Evolutionary conservation across 2,888 invertebrate genomes (phyloP).

Genomic region (Hydraecia micacea): DNA sequence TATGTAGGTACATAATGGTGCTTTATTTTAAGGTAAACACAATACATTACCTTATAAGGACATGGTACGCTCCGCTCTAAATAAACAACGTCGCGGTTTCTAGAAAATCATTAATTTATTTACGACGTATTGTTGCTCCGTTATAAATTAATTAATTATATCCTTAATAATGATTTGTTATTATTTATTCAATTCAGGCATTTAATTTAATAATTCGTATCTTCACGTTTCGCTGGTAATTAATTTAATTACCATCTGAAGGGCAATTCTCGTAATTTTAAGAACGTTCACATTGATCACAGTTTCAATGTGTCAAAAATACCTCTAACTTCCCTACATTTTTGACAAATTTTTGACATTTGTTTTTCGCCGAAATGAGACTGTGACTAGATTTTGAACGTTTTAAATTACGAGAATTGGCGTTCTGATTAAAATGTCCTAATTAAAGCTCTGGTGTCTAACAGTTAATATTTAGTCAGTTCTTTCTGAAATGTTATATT

Average conservation of each 20-base stretch:
- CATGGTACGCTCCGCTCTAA: slow-evolving; percentile 2
- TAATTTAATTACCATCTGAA: slow-evolving; percentile 6
- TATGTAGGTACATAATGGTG: background rate
- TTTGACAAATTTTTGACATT: too few relatives aligned
- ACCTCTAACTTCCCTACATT: too few relatives aligned
- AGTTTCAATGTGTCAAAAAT: too few relatives aligned
- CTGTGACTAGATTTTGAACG: too few relatives aligned
- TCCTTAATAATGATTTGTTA: slow-evolving; percentile 22
- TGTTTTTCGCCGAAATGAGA: too few relatives aligned
- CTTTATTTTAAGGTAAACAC: slow-evolving; percentile 23
- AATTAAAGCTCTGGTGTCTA: slow-evolving; percentile 6
- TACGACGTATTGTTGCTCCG: slow-evolving; percentile 4
- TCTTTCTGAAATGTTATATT: slow-evolving; percentile 9
- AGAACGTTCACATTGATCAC: too few relatives aligned
- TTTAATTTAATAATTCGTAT: slow-evolving; percentile 9
- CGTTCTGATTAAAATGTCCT: background rate
- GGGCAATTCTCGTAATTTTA: too few relatives aligned
- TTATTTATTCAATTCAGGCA: slow-evolving; percentile 16
- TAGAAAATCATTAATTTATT: slow-evolving; percentile 33
- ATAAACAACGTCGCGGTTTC: slow-evolving; percentile 28
- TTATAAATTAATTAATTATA: slow-evolving; percentile 25
- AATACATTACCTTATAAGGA: background rate
- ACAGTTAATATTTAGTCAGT: background rate
- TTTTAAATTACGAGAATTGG: too few relatives aligned
- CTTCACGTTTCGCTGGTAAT: slow-evolving; percentile 8